These are phyloP conservation scores for Channa argus DNA, from an alignment of 2,113 vertebrate species.

Conservation along the genomic window DNA sequence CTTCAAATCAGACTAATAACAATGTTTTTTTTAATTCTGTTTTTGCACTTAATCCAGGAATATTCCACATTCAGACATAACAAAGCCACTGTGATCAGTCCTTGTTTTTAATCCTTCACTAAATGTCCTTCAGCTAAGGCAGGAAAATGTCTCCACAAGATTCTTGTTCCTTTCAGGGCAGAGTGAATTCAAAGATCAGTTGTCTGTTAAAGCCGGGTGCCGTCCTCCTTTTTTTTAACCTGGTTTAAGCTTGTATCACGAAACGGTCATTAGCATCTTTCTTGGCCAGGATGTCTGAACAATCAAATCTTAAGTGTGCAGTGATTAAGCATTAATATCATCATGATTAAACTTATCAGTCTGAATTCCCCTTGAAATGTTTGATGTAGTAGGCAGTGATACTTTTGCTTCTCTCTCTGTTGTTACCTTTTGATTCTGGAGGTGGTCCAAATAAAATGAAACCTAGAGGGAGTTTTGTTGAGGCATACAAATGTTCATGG, in stretches of 20 bases:
- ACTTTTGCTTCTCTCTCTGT: conserved; percentile 8
- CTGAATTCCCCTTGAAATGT: background rate
- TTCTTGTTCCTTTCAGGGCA: background rate
- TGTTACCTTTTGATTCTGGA: conserved; percentile 45
- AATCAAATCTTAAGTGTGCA: conserved; percentile 2
- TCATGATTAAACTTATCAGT: conserved; percentile 39
- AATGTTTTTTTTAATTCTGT: conserved; percentile 19
- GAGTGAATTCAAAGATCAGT: background rate
- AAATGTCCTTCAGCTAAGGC: background rate
- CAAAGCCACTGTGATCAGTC: conserved; percentile 10
- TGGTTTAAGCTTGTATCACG: conserved; percentile 20
- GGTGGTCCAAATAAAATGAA: conserved; percentile 51
- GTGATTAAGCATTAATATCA: conserved; percentile 50
- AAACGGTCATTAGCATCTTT: conserved; percentile 21
- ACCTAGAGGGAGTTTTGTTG: conserved; percentile 39
- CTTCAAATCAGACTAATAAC: conserved; percentile 27
- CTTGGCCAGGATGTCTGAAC: background rate
- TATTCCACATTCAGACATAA: conserved; percentile 13
- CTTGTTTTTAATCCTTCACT: conserved; percentile 25
- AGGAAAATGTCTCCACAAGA: background rate
- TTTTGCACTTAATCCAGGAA: conserved; percentile 26
- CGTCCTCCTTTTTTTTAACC: background rate
- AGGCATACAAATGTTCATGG: conserved; percentile 59
- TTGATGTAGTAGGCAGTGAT: conserved; percentile 31
- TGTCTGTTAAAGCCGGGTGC: background rate